Evolutionary conservation across 2,888 invertebrate species (phyloP), one percentile per base, ranked within the genome.

Genomic region (Gisinianus flammeolus): DNA sequence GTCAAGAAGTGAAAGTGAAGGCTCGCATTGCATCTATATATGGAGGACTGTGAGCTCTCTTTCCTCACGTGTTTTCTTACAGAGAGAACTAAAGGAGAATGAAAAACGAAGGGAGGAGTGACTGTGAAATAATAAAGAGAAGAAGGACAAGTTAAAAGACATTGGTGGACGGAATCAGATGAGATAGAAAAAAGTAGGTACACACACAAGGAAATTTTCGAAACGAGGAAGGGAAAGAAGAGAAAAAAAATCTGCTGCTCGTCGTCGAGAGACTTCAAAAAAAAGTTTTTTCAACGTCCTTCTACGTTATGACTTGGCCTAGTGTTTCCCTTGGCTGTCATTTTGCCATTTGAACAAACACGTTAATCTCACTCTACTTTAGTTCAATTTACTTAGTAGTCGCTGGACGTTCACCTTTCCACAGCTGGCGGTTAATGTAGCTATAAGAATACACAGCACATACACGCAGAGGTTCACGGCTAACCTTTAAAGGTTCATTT

Each of bases 341-440:
- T 68, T 35, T 35, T 44, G 44, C 68, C 68, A 68, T 44, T 68
- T 44, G 31, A 68, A 35, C 19, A 35, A 68, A 68, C 68, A 35
- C 68, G 68, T 68, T 68, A 68, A 68, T 68, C 68, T 68, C 68
- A 35, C 68, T 68, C 67, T 67, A 6, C 66, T 66, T 66, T 31
- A 30, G 30, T 68, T 33, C 68, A 66, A 66, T 66, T 66, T 66
- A 66, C 66, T 66, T 66, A 64, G 64, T 64, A 64, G 64, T 8
- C 52, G 22, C 66, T 66, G 30, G 30, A 66, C 30, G 66, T 66
- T 66, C 66, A 66, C 66, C 28, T 66, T 66, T 66, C 31, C 66
- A 66, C 66, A 66, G 66, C 66, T 66, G 66, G 66, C 5, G 30
- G 30, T 66, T 66, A 66, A 66, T 66, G 30, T 66, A 22, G 56